Conservation (phyloP, 92 coral and sea anemone species). For the Zoanthus sociatus region DNA sequence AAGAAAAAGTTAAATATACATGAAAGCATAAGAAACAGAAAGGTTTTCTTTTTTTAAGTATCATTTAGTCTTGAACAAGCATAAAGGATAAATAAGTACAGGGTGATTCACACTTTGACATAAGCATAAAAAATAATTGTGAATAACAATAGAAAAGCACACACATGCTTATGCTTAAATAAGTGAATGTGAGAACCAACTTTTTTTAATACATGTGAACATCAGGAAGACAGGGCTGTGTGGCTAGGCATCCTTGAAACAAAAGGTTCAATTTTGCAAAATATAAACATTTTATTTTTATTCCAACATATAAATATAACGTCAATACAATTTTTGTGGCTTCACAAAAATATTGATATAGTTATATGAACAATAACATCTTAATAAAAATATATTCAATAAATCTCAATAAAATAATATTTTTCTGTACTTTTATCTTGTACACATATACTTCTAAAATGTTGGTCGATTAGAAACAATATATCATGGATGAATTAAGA, state of each 20-base stretch:
- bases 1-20: constrained; percentile 22
- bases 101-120: constrained; percentile 17
- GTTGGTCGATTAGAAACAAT: constrained; percentile 26
- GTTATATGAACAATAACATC: constrained; percentile 30
- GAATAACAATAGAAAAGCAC: constrained; percentile 15
- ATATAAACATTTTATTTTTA: constrained; percentile 25
- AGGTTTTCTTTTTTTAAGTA: constrained; percentile 11
- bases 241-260: constrained; percentile 25
- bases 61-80: constrained; percentile 9
- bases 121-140: constrained; percentile 10
- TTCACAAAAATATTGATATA: constrained; percentile 25
- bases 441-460: constrained; percentile 24
- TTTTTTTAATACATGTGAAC: constrained; percentile 3
- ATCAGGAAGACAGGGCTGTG: constrained; percentile 10
- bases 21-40: constrained; percentile 12
- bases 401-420: constrained; percentile 23
- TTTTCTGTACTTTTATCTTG: constrained; percentile 27
- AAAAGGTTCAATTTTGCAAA: constrained; percentile 15
- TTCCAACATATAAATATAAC: constrained; percentile 29
- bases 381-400: constrained; percentile 22
- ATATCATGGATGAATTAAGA: constrained; percentile 29
- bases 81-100: constrained; percentile 18
- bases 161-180: constrained; percentile 23
- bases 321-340: constrained; percentile 28
- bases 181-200: constrained; percentile 23